These are phyloP conservation scores for Hydroisotoma schaefferi DNA, from an alignment of 2,888 invertebrate genomes.

Conservation along the genomic window DNA sequence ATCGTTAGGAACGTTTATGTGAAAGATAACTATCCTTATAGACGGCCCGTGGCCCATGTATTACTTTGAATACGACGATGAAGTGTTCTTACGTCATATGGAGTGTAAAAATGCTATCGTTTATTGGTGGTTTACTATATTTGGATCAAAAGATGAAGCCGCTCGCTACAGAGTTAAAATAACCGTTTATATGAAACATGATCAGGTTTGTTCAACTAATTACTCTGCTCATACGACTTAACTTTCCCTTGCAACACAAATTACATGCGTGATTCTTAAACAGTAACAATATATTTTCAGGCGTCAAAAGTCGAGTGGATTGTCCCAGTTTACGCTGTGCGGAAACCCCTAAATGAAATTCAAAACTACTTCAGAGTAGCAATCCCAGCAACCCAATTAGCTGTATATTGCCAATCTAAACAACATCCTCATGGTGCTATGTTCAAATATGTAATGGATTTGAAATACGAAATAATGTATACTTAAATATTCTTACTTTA, in stretches of 20 bases:
- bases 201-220: conserved; percentile 16
- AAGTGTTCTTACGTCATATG: conserved; percentile 37
- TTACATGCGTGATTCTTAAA: too few species aligned
- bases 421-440: conserved; percentile 40
- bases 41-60: conserved; percentile 44
- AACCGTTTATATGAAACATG: conserved; percentile 40
- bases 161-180: conserved; percentile 35
- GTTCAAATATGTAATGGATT: conserved; percentile 39
- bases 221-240: background rate
- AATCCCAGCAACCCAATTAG: conserved; percentile 34
- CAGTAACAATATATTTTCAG: conserved; percentile 10
- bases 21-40: conserved; percentile 9
- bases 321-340: conserved; percentile 35
- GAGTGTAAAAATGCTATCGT: conserved; percentile 35
- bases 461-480: conserved; percentile 43
- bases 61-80: conserved; percentile 37
- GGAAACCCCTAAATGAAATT: conserved; percentile 23
- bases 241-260: background rate
- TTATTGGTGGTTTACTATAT: conserved; percentile 42
- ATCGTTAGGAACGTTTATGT: background rate
- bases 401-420: conserved; percentile 24
- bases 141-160: conserved; percentile 34
- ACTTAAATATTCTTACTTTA: too few species aligned
- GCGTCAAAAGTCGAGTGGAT: conserved; percentile 34
- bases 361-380: conserved; percentile 32